Evolutionary conservation across 2,113 vertebrate genomes (phyloP).

Genomic region (Azemiops feae): DNA sequence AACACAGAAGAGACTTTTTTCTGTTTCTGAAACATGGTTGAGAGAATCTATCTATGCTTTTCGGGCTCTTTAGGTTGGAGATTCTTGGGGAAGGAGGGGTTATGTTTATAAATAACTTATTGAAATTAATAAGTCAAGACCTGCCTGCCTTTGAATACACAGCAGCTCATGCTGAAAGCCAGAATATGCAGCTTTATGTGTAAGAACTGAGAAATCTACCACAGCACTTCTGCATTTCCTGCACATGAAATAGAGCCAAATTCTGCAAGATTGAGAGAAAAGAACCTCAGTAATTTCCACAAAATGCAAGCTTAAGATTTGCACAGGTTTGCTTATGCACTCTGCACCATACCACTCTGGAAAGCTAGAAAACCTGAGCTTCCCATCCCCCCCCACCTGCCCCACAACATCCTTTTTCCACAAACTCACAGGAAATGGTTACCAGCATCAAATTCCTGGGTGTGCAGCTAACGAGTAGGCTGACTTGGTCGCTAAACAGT

Average conservation of each 20-base stretch:
- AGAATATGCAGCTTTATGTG: not conserved
- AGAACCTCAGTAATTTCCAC: not conserved
- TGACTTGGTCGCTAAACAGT: too few relatives aligned
- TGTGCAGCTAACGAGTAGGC: too few relatives aligned
- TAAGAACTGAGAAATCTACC: not conserved
- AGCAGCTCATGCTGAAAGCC: not conserved
- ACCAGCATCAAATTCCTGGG: too few relatives aligned
- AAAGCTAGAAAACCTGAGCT: not conserved
- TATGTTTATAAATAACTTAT: not conserved
- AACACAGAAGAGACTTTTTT: not conserved
- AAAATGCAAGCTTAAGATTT: not conserved
- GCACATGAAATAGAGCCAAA: not conserved
- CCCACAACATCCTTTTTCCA: constrained; percentile 20
- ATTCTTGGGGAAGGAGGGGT: not conserved
- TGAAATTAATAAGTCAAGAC: not conserved
- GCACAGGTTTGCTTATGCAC: too few relatives aligned
- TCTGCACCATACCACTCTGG: not conserved
- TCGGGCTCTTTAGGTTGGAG: not conserved
- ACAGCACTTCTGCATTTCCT: not conserved
- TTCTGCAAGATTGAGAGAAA: not conserved
- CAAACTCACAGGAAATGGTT: constrained; percentile 92
- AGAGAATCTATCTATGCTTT: too few relatives aligned
- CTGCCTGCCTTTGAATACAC: too few relatives aligned
- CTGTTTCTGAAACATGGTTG: not conserved
- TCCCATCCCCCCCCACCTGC: not conserved